Evolutionary conservation across 2,113 vertebrate species (phyloP).

Genomic region (Megaleporinus macrocephalus): DNA sequence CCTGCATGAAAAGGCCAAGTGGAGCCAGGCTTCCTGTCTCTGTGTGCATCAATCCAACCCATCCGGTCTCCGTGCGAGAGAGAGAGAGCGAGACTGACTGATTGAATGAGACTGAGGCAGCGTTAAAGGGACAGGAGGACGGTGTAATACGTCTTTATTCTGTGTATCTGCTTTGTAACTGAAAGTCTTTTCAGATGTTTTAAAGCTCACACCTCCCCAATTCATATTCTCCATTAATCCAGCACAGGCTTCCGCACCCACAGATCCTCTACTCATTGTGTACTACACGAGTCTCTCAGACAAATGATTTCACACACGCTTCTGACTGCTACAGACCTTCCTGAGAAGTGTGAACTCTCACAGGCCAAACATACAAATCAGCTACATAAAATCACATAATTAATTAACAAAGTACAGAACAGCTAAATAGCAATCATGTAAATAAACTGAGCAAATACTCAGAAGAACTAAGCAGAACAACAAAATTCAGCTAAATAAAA

Average conservation of each 20-base stretch:
- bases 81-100: not conserved
- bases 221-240: conserved; percentile 11
- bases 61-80: conserved; percentile 9
- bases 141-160: not conserved
- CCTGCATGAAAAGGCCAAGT: conserved; percentile 47
- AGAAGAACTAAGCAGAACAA: too few species aligned
- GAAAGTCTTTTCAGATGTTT: not conserved
- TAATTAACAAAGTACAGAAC: not conserved
- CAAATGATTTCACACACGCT: conserved; percentile 8
- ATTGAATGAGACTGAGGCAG: conserved; percentile 15
- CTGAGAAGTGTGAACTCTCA: not conserved
- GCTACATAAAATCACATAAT: not conserved
- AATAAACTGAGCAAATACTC: not conserved
- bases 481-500: too few species aligned
- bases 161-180: conserved; percentile 5
- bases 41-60: conserved; percentile 32
- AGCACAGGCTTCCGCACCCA: not conserved
- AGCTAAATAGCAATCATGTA: too few species aligned
- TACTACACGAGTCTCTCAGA: not conserved
- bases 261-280: not conserved
- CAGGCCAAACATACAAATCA: not conserved
- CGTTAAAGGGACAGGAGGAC: not conserved
- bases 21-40: conserved; percentile 51
- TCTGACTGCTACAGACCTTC: not conserved
- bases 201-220: not conserved